Conservation (phyloP, 2,113 vertebrate species). For the Spheniscus mendiculus region DNA sequence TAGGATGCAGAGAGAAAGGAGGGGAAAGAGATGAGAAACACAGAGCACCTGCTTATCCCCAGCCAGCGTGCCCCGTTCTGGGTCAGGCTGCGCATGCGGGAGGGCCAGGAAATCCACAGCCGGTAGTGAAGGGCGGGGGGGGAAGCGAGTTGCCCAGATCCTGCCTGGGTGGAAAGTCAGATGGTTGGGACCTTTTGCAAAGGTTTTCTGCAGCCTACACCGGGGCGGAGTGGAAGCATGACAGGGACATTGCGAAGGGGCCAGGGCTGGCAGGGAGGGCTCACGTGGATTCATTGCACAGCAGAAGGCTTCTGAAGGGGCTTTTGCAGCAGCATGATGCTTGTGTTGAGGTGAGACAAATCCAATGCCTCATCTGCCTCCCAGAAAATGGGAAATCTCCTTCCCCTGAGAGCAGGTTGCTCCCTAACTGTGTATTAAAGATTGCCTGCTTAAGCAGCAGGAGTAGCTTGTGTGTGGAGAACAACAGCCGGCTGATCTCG, state of each 20-base stretch:
- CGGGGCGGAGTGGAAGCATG: neutral
- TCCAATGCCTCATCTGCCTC: neutral
- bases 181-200: neutral
- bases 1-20: neutral
- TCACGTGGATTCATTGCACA: fast-evolving
- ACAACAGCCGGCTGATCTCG: neutral
- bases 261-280: neutral
- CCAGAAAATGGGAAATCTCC: neutral
- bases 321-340: neutral
- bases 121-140: fast-evolving
- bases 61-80: neutral
- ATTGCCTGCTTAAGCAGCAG: neutral
- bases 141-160: neutral
- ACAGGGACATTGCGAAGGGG: neutral
- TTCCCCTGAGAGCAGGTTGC: neutral
- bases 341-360: neutral
- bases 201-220: neutral
- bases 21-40: neutral
- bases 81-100: neutral
- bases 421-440: neutral
- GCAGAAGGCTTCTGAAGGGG: neutral
- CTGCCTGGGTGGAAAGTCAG: neutral
- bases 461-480: fast-evolving
- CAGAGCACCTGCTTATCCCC: constrained; percentile 22
- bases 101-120: neutral